phyloP scores from a whole-genome alignment of 2,797 vertebrate species.

The Micrastur ruficollis region DNA sequence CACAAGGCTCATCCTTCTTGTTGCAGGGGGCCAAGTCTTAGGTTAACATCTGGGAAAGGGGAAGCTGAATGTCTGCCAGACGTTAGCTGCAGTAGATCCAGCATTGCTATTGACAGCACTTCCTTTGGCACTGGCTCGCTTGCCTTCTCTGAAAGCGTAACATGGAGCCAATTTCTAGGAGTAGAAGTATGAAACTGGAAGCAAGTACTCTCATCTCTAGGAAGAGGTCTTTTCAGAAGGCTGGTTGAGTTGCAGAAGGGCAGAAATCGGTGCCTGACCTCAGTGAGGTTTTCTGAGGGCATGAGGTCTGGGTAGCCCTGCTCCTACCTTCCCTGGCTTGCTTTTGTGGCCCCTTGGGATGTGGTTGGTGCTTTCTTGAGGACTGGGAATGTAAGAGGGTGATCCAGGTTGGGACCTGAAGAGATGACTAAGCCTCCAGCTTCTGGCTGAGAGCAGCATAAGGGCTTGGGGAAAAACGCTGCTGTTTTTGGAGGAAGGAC shows the following conservation, averaged over 20 bases:
- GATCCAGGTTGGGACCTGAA: background rate
- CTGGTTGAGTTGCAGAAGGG: background rate
- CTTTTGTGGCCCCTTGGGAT: background rate
- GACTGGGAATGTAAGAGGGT: background rate
- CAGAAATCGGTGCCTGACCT: background rate
- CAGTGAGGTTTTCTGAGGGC: background rate
- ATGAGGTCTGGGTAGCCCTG: background rate
- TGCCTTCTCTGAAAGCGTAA: background rate
- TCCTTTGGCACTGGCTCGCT: background rate
- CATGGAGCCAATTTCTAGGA: background rate
- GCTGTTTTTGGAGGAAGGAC: background rate
- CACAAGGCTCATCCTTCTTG: background rate
- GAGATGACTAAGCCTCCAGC: background rate
- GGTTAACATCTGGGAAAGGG: background rate
- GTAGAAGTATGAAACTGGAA: background rate
- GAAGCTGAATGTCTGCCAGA: background rate
- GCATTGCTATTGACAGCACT: background rate
- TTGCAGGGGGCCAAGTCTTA: background rate
- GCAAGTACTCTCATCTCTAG: background rate
- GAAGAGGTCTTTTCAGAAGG: background rate
- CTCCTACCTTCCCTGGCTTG: background rate
- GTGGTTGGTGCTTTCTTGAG: background rate
- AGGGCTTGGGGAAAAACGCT: background rate
- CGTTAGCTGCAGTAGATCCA: background rate
- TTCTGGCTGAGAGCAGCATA: background rate